These are phyloP conservation scores for Gonocerus acuteangulatus DNA, from an alignment of 2,888 invertebrate genomes.

Conservation along the genomic window DNA sequence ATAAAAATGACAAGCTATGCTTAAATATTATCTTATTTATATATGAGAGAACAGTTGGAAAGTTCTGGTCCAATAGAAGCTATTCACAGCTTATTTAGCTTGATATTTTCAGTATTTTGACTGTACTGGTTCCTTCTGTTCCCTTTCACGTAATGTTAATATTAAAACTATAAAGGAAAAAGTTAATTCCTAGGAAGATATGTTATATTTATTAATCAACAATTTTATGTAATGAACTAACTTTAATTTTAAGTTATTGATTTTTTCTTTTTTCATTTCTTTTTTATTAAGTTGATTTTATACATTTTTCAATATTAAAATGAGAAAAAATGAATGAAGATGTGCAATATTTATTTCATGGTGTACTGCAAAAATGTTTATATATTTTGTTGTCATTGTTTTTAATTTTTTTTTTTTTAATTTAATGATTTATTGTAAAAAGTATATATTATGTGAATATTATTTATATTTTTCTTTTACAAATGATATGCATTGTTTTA, in stretches of 20 bases:
- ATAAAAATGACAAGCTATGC: constrained; percentile 19
- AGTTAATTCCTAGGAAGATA: constrained; percentile 15
- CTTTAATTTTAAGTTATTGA: constrained; percentile 18
- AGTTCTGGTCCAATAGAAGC: neutral
- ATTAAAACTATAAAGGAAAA: constrained; percentile 4
- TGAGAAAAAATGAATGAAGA: constrained; percentile 15
- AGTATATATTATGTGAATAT: neutral
- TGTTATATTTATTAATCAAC: constrained; percentile 23
- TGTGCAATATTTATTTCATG: constrained; percentile 26
- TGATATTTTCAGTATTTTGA: constrained; percentile 18
- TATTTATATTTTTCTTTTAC: neutral
- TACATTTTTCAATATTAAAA: constrained; percentile 17
- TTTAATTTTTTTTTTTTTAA: constrained; percentile 11
- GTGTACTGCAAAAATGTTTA: constrained; percentile 13
- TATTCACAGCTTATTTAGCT: neutral
- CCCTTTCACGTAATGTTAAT: neutral
- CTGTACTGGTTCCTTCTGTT: neutral
- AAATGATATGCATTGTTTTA: neutral
- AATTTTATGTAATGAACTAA: constrained; percentile 24
- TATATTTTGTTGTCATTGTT: constrained; percentile 17
- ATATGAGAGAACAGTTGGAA: neutral
- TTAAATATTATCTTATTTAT: constrained; percentile 11
- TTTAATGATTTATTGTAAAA: neutral
- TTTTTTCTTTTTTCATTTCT: constrained; percentile 4
- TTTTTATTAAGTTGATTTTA: constrained; percentile 15